Base-by-base conservation (phyloP, 1,140 invertebrate genomes). In the Argopecten irradians region DNA sequence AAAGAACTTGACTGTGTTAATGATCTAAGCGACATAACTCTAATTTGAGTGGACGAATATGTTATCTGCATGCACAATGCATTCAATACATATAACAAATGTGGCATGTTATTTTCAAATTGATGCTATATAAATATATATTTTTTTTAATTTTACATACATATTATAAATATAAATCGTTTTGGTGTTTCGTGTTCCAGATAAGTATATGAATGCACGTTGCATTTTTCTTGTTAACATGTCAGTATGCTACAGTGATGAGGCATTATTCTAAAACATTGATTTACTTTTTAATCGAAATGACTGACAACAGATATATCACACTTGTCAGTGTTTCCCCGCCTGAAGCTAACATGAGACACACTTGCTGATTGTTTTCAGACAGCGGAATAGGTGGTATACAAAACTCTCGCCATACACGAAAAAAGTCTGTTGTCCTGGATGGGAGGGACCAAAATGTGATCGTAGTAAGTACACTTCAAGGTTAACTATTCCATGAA, bases 371-470 rank as follows among this genome's bases (percentile, higher is more conserved):
- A 86, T 83, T 22, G 14, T 83, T 83, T 34, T 32, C 86, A 87
- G 86, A 87, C 34, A 82, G 41, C 36, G 22, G 16, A 34, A 83
- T 43, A 83, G 83, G 28, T 87, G 86, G 86, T 32, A 41, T 32
- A 28, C 34, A 22, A 87, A 41, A 41, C 36, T 32, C 16, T 82
- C 83, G 33, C 86, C 86, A 19, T 13, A 41, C 34, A 83, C 36
- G 0, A 82, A 43, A n/a, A 87, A 83, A 83, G 82, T 43, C 33
- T 87, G 86, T 41, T 87, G 86, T 43, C 86, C 86, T 2, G 86
- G 86, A 87, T 87, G 83, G 36, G 86, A 87, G 32, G 86, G 86
- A 5, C n/a, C 34, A 39, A 87, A 87, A 34, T 87, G 86, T 83
- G 86, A 87, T 41, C 33, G 33, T 41, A 82, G 86, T 82, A 87